phyloP scores from a whole-genome alignment of 2,113 vertebrate species.

The Mungos mungo region DNA sequence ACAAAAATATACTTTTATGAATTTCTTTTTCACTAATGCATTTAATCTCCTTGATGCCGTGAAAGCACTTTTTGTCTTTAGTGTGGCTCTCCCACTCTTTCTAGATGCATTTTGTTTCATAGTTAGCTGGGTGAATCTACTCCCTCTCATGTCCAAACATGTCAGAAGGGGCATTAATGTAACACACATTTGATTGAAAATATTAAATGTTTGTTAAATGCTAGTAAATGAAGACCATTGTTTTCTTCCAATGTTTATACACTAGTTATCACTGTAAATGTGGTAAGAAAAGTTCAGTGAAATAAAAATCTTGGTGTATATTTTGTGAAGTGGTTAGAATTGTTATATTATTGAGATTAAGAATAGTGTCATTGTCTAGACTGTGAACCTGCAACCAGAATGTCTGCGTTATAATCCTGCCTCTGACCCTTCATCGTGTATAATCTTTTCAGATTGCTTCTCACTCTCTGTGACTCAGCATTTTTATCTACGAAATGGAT shows the following conservation, averaged over 20 bases:
- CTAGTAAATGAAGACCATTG: background rate
- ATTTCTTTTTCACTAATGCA: background rate
- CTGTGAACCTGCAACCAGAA: background rate
- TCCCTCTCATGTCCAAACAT: background rate
- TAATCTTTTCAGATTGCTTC: background rate
- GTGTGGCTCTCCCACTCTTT: background rate
- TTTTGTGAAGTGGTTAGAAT: background rate
- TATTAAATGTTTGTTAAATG: background rate
- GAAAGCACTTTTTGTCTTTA: background rate
- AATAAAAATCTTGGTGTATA: background rate
- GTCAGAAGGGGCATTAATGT: background rate
- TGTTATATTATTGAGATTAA: background rate
- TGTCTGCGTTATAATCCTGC: background rate
- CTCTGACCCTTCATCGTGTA: background rate
- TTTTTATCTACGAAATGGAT: background rate
- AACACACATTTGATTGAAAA: background rate
- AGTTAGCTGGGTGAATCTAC: background rate
- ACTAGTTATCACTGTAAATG: background rate
- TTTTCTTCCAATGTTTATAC: background rate
- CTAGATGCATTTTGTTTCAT: background rate
- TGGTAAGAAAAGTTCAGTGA: background rate
- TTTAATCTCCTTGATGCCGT: background rate
- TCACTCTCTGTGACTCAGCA: background rate
- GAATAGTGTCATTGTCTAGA: background rate
- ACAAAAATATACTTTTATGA: background rate